Evolutionary conservation across 2,888 invertebrate genomes (phyloP).

Genomic region (Agyllia agylla): DNA sequence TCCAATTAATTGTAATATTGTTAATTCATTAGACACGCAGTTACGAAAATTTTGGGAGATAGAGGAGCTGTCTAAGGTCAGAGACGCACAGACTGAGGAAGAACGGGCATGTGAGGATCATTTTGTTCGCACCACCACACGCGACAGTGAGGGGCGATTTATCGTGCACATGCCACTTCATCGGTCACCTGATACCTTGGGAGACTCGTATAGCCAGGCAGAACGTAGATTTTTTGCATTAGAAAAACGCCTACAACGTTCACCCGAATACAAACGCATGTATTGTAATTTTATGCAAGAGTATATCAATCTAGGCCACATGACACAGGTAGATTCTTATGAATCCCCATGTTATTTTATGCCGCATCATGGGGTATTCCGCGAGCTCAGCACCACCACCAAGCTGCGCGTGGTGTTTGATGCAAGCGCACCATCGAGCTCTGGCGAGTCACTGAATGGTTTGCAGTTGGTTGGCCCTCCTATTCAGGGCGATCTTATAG

Average conservation of each 20-base stretch:
- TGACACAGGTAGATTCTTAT: slow-evolving; percentile 32
- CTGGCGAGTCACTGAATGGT: slow-evolving; percentile 67
- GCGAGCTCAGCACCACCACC: slow-evolving; percentile 43
- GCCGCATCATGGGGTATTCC: slow-evolving; percentile 65
- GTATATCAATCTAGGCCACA: slow-evolving; percentile 61
- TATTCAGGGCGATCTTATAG: slow-evolving; percentile 72
- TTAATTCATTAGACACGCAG: slow-evolving; percentile 17
- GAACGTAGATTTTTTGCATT: slow-evolving; percentile 51
- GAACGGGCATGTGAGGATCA: slow-evolving; percentile 9
- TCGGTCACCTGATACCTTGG: slow-evolving; percentile 43
- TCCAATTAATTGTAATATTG: slow-evolving; percentile 9
- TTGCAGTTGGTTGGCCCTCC: slow-evolving; percentile 64
- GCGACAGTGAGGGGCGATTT: slow-evolving; percentile 50
- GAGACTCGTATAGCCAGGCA: slow-evolving; percentile 52
- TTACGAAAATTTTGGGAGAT: slow-evolving; percentile 17
- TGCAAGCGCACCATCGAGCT: slow-evolving; percentile 43
- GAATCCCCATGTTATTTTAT: slow-evolving; percentile 44
- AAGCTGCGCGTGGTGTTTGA: slow-evolving; percentile 53
- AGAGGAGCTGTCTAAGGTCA: slow-evolving; percentile 18
- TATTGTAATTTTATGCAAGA: slow-evolving; percentile 68
- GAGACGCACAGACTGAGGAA: slow-evolving; percentile 29
- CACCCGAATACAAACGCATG: slow-evolving; percentile 39
- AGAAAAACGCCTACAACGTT: slow-evolving; percentile 47
- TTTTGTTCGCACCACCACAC: slow-evolving; percentile 35
- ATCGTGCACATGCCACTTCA: slow-evolving; percentile 53